Conservation (phyloP, 2,113 vertebrate genomes). For the Hassar affinis region DNA sequence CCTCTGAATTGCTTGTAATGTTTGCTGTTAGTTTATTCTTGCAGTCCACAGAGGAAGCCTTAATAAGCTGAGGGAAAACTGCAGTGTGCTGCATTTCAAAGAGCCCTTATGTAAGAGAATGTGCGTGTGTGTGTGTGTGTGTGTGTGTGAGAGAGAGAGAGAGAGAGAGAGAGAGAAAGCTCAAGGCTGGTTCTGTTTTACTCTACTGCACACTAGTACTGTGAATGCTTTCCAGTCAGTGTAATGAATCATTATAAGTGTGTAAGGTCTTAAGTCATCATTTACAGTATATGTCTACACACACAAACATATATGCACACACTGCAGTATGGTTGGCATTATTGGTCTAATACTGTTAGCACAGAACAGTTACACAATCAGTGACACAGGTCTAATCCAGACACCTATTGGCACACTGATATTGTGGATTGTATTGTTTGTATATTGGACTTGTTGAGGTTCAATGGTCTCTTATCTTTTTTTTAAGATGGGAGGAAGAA, state of each 20-base stretch:
- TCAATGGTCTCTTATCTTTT: conserved; percentile 31
- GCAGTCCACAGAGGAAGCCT: conserved; percentile 50
- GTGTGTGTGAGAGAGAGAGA: conserved; percentile 11
- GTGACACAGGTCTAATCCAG: too few relatives aligned
- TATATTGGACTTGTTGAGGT: not conserved
- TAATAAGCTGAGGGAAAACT: conserved; percentile 45
- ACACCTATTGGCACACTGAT: not conserved
- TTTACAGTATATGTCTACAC: not conserved
- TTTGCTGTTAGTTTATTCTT: conserved; percentile 52
- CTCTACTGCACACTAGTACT: conserved; percentile 29
- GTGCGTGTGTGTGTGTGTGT: not conserved
- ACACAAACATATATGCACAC: not conserved
- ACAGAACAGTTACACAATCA: too few relatives aligned
- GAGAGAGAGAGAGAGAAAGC: not conserved
- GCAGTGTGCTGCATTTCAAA: conserved; percentile 65
- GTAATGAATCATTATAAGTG: conserved; percentile 31
- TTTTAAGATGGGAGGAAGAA: conserved; percentile 91
- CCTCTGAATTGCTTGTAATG: conserved; percentile 38
- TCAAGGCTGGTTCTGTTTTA: conserved; percentile 32
- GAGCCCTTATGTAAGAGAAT: conserved; percentile 51
- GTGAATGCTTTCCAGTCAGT: not conserved
- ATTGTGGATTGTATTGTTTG: not conserved
- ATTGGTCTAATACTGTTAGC: not conserved
- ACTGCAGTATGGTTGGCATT: not conserved
- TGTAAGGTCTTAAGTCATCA: conserved; percentile 12